Evolutionary conservation across 2,113 vertebrate species (phyloP).

Genomic region (Myiozetetes cayanensis): DNA sequence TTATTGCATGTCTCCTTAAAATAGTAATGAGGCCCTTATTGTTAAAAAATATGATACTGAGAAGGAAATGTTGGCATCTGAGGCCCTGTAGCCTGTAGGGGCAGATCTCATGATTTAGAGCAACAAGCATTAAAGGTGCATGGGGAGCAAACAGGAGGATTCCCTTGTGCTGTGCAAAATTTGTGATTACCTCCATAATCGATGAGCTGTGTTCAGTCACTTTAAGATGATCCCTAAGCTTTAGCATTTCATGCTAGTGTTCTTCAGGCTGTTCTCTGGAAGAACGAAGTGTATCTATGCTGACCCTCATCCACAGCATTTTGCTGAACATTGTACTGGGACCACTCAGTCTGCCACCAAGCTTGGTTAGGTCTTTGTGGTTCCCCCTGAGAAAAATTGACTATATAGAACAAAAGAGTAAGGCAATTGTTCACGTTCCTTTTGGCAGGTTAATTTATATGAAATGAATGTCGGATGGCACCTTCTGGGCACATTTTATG

Average conservation of each 20-base stretch:
- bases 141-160: not conserved
- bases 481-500: not conserved
- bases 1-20: not conserved
- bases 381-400: not conserved
- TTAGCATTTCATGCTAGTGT: accelerated
- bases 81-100: not conserved
- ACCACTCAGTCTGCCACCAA: not conserved
- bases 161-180: not conserved
- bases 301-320: not conserved
- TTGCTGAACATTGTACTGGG: not conserved
- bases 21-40: not conserved
- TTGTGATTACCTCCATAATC: not conserved
- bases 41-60: not conserved
- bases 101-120: not conserved
- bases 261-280: not conserved
- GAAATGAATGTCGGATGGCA: not conserved
- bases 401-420: not conserved
- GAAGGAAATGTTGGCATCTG: not conserved
- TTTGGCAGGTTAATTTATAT: not conserved
- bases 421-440: not conserved
- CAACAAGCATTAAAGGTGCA: not conserved
- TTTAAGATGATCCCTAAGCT: not conserved
- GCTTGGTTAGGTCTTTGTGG: not conserved
- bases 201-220: not conserved
- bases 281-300: not conserved